phyloP scores from a whole-genome alignment of 2,797 vertebrate species.

The Oryzias dopingdopingensis region DNA sequence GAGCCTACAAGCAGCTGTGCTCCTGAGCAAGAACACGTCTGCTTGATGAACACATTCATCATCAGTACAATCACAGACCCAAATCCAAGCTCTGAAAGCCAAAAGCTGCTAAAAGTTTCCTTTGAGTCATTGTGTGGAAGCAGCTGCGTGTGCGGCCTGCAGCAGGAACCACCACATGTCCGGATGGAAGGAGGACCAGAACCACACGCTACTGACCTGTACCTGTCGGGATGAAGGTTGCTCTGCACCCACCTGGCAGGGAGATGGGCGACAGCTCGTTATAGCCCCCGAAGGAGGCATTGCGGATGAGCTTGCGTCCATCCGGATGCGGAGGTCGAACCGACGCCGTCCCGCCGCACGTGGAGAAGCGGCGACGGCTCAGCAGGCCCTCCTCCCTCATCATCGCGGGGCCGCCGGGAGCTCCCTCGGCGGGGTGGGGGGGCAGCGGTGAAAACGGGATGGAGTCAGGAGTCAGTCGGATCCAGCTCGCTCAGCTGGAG shows the following conservation, averaged over 20 bases:
- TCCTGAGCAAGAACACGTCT: no score
- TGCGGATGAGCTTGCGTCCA: constrained; percentile 94
- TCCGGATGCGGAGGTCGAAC: constrained; percentile 84
- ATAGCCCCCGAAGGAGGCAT: constrained; percentile 97
- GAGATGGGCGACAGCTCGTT: constrained; percentile 88
- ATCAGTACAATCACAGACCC: no score
- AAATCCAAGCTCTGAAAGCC: background rate
- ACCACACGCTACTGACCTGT: no score
- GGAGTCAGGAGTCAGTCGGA: constrained; percentile 18
- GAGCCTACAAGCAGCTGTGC: no score
- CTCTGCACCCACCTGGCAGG: constrained; percentile 85
- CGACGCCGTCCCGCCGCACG: constrained; percentile 84
- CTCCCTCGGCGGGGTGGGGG: constrained; percentile 25
- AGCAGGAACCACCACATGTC: no score
- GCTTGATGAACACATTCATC: no score
- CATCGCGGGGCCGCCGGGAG: constrained; percentile 56
- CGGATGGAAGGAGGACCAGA: no score
- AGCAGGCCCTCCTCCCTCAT: constrained; percentile 92
- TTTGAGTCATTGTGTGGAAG: no score
- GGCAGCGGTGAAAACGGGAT: constrained; percentile 7
- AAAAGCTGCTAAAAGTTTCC: background rate
- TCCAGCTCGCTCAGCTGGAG: constrained; percentile 34
- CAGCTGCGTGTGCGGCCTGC: background rate
- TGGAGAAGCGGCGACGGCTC: constrained; percentile 90
- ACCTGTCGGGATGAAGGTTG: background rate